Percentiles rank a stretch among this genome's conserved stretches.
Evolutionary conservation across 2,888 invertebrate genomes (phyloP).

Genomic region (Anthoptus insignis): DNA sequence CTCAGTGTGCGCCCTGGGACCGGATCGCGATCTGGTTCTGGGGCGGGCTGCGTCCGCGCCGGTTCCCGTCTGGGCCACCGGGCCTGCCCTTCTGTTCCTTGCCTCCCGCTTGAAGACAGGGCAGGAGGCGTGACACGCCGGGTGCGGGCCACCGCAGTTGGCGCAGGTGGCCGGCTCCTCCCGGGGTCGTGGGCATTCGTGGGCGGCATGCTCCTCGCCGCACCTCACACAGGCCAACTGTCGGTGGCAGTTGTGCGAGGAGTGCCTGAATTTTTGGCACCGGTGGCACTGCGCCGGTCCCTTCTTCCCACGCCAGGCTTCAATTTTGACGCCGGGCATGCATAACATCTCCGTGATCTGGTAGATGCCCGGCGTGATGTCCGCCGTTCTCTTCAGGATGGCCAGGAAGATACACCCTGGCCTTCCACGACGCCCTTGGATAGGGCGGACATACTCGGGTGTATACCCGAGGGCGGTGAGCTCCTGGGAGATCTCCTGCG

Average conservation of each 20-base stretch:
- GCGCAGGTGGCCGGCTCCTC: constrained; percentile 1
- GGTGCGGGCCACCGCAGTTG: neutral
- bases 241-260: constrained; percentile 47
- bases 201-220: constrained; percentile 26
- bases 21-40: neutral
- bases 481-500: too few relatives aligned
- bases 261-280: constrained; percentile 49
- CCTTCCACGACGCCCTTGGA: constrained; percentile 23
- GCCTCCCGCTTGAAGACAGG: constrained; percentile 31
- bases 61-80: neutral
- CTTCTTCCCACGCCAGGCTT: constrained; percentile 42
- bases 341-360: constrained; percentile 37
- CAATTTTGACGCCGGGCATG: constrained; percentile 47
- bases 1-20: neutral
- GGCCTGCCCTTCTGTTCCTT: neutral
- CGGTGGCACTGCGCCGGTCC: constrained; percentile 38
- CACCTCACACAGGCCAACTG: constrained; percentile 19
- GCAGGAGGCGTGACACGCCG: constrained; percentile 29
- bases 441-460: constrained; percentile 25
- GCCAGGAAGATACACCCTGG: constrained; percentile 37
- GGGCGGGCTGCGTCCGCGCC: neutral
- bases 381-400: constrained; percentile 30
- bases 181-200: constrained; percentile 8
- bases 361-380: constrained; percentile 41
- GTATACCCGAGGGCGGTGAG: too few relatives aligned